Conservation (phyloP, 2,888 invertebrate genomes). For the Chrysolina haemoptera region DNA sequence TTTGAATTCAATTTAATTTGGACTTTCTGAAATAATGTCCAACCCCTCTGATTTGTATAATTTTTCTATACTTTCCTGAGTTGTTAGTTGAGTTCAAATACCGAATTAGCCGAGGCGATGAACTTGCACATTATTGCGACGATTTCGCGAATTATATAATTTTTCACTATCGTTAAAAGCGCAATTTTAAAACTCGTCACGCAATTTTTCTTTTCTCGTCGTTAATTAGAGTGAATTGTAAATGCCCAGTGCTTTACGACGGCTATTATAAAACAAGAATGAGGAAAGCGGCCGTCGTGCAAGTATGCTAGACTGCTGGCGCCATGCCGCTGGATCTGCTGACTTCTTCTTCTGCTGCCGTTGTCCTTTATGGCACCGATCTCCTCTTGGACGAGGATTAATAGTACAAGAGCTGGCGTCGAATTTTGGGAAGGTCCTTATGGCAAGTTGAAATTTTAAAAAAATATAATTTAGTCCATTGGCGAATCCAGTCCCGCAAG, state of each 20-base stretch:
- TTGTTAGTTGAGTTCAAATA: too few relatives aligned
- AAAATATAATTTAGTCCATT: too few relatives aligned
- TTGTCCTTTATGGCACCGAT: constrained; percentile 34
- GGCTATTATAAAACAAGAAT: constrained; percentile 48
- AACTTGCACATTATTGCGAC: background rate
- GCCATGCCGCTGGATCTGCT: constrained; percentile 36
- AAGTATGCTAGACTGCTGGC: constrained; percentile 34
- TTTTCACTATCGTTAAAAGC: constrained; percentile 37
- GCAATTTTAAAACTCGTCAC: background rate
- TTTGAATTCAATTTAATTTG: too few relatives aligned
- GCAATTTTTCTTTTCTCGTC: constrained; percentile 3
- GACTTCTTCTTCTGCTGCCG: constrained; percentile 17
- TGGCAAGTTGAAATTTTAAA: too few relatives aligned
- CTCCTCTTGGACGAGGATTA: background rate
- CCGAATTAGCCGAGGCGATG: too few relatives aligned
- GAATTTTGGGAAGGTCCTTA: too few relatives aligned
- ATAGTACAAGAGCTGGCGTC: too few relatives aligned
- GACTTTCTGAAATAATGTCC: too few relatives aligned
- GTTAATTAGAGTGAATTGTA: constrained; percentile 40
- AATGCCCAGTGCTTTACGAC: constrained; percentile 43
- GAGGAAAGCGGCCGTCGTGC: constrained; percentile 38
- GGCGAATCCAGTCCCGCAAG: too few relatives aligned
- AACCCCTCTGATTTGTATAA: too few relatives aligned
- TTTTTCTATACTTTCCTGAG: too few relatives aligned
- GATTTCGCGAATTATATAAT: constrained; percentile 49